Base-by-base conservation (phyloP, 2,797 vertebrate genomes). In the Tragopan temminckii region DNA sequence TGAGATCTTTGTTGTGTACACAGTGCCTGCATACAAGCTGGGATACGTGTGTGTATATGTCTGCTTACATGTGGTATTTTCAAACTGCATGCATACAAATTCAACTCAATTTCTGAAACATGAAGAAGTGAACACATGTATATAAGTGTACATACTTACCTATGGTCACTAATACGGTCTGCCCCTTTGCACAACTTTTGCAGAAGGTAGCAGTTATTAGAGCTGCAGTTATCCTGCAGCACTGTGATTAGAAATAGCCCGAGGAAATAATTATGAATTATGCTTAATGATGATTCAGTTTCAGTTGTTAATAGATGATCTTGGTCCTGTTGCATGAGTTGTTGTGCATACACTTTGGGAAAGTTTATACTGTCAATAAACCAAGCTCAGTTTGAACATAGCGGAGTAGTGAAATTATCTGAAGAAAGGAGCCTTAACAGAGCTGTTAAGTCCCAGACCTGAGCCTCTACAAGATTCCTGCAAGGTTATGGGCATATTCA, bases 1-100 rank as follows among this genome's bases (percentile, higher is more conserved):
- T 90, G 82, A 21, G 31, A 48, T 85, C 69, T 92, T 74, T 90
- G 62, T 94, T 94, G 91, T 88, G 78, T 42, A 81, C 27, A 36
- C 35, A 66, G 55, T 58, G 79, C 50, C 46, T 85, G 58, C 38
- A 62, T 79, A 12, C 40, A 64, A n/a, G 57, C 69, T 18, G 27
- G 63, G 52, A 79, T 46, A 31, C 35, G 25, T 63, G 59, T 55
- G 71, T 58, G 27, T 29, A 53, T 55, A 33, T 85, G 58, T 72
- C 61, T 83, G n/a, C 19, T 16, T 85, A 33, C 20, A 35, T 42
- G 43, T 5, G 12, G 48, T 71, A 43, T 43, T 77, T 25, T 58
- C 63, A 31, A 40, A 61, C 11, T 9, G 6, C 74, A 23, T 5
- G 20, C 43, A 35, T 68, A 62, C 64, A 96, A 79, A 86, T 70